Base-by-base conservation (phyloP, 2,888 invertebrate species). In the Pharmacophagus antenor region DNA sequence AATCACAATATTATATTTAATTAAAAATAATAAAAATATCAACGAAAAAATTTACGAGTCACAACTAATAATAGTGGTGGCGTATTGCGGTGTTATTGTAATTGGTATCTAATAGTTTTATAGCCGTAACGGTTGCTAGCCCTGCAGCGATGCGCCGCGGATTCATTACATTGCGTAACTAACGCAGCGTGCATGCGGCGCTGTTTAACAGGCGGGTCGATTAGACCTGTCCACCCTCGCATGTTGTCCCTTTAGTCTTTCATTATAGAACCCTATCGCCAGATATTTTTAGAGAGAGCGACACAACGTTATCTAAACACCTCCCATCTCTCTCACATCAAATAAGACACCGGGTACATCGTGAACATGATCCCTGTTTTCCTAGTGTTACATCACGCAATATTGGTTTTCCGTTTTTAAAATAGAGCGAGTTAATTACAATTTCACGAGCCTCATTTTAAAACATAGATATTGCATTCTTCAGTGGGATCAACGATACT, bases 161-260 rank as follows among this genome's bases (percentile, higher is more conserved):
- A 83, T 85, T 86, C 82, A 85, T 85, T 83, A 79, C 77, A 70
- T 68, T 61, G 77, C 82, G 82, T 83, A 80, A 82, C 86, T 80
- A 85, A 85, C 76, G 67, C 78, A 73, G 76, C 75, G 76, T 72
- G 77, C 85, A 82, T 82, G 82, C 79, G 79, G 70, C 74, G 71
- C 73, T 78, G 71, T 84, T 84, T 83, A 82, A 77, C 76, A 71
- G 75, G 62, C 72, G 77, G 78, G 77, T 77, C 80, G 79, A 84
- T 84, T 83, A 74, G 78, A 76, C 76, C 74, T 75, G 71, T 77
- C 78, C 79, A 79, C 85, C 83, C 85, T 84, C 79, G 71, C 73
- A 74, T 69, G 65, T 67, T 73, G 74, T 77, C 78, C 77, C 72
- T 68, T 67, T 64, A 58, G 56, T 61, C 60, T 56, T 60, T 61